Evolutionary conservation across 1,140 invertebrate species (phyloP).

Genomic region (Cydia amplana): DNA sequence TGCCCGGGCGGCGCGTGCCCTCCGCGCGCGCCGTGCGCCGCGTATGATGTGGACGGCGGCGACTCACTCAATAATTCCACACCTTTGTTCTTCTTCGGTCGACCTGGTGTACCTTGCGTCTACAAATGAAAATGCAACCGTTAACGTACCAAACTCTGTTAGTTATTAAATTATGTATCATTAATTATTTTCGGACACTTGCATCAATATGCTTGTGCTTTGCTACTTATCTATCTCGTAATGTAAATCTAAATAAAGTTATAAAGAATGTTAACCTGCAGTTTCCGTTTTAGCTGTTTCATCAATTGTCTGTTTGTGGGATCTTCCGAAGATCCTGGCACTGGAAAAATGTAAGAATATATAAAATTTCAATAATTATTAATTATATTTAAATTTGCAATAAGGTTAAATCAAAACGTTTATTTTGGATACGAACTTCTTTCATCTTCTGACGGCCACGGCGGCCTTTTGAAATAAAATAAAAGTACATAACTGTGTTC

Average conservation of each 20-base stretch:
- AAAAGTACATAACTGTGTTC: no score
- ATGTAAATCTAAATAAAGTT: neutral
- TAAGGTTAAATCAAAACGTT: neutral
- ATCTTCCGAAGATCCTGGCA: constrained; percentile 50
- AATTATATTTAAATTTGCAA: neutral
- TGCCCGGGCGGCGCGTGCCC: neutral
- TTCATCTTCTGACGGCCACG: no score
- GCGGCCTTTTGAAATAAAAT: no score
- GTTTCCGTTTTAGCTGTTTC: constrained; percentile 86
- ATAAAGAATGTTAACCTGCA: constrained; percentile 77
- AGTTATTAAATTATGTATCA: no score
- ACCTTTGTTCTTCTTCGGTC: constrained; percentile 72
- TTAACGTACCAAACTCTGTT: neutral
- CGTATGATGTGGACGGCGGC: constrained; percentile 9
- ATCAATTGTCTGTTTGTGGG: constrained; percentile 85
- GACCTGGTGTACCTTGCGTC: constrained; percentile 63
- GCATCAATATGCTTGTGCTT: no score
- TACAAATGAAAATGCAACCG: constrained; percentile 41
- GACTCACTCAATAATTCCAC: constrained; percentile 57
- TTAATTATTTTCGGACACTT: no score
- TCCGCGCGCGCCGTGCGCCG: constrained; percentile 17
- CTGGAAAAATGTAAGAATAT: constrained; percentile 54
- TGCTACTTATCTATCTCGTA: no score
- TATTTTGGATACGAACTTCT: neutral
- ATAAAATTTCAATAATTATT: no score